A percentile compares a stretch with the other conserved stretches of the same genome.
Conservation (phyloP, 2,888 invertebrate genomes). For the Hyposoter didymator region DNA sequence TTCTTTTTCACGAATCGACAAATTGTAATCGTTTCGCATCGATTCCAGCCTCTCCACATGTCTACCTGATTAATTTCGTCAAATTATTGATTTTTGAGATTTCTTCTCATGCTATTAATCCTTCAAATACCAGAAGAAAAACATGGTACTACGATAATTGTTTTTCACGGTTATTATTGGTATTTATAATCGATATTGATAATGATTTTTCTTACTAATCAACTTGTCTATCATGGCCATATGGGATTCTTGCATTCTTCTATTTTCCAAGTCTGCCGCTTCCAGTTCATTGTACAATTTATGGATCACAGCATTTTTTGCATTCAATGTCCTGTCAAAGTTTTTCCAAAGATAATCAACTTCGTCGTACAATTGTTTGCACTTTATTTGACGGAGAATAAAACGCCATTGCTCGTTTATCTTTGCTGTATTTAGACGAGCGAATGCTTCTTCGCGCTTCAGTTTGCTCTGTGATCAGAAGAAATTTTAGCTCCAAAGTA, state of each 20-base stretch:
- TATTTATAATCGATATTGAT: background rate
- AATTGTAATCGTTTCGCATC: conserved; percentile 86
- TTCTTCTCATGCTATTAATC: background rate
- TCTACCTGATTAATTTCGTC: conserved; percentile 83
- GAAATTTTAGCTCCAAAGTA: background rate
- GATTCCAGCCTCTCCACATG: conserved; percentile 86
- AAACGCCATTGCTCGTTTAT: conserved; percentile 94
- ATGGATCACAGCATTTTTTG: conserved; percentile 89
- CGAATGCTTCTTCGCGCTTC: conserved; percentile 92
- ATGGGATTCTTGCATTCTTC: conserved; percentile 90
- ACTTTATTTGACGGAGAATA: conserved; percentile 90
- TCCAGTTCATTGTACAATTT: conserved; percentile 88
- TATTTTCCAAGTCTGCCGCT: conserved; percentile 90
- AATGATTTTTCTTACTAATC: conserved; percentile 85
- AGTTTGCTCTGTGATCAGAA: conserved; percentile 89
- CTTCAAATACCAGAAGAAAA: background rate
- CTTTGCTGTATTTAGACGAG: conserved; percentile 92
- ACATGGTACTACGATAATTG: background rate
- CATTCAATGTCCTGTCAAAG: conserved; percentile 88
- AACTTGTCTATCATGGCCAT: conserved; percentile 89
- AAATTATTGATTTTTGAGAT: background rate
- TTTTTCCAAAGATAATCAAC: conserved; percentile 87
- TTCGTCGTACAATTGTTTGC: conserved; percentile 89
- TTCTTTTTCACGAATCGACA: conserved; percentile 86
- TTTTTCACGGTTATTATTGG: background rate